These are phyloP conservation scores for Dexiosoma caninum DNA, from an alignment of 2,888 invertebrate species.

Conservation along the genomic window DNA sequence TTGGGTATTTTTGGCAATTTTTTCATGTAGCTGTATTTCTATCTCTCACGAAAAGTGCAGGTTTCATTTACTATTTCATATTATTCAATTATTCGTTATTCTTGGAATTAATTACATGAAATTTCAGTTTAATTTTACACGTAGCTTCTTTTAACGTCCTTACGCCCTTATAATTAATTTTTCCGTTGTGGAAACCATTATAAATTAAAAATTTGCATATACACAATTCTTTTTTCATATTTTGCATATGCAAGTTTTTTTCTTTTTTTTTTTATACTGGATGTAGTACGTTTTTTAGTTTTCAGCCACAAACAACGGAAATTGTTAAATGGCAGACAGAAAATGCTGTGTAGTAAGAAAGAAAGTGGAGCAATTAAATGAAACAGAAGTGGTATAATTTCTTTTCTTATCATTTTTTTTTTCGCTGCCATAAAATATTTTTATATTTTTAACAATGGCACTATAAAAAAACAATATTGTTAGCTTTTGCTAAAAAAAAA, in stretches of 20 bases:
- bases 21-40: too few species aligned
- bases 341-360: slow-evolving; percentile 26
- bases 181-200: background rate
- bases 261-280: background rate
- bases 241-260: slow-evolving; percentile 35
- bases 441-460: slow-evolving; percentile 36
- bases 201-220: slow-evolving; percentile 49
- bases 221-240: slow-evolving; percentile 4
- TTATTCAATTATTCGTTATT: background rate
- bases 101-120: background rate
- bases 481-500: slow-evolving; percentile 5
- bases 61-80: background rate
- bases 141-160: background rate
- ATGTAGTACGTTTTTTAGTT: slow-evolving; percentile 30
- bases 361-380: slow-evolving; percentile 54
- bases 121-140: background rate
- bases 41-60: too few species aligned
- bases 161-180: background rate
- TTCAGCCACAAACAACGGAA: slow-evolving; percentile 36
- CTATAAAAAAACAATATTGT: slow-evolving; percentile 31
- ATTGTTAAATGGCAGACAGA: slow-evolving; percentile 38
- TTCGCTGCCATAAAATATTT: background rate
- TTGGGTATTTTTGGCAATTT: too few species aligned
- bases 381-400: slow-evolving; percentile 29
- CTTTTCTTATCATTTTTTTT: background rate